A percentile compares a stretch with the other conserved stretches of the same genome.
Conservation (phyloP, 2,113 vertebrate genomes). For the Mandrillus leucophaeus region DNA sequence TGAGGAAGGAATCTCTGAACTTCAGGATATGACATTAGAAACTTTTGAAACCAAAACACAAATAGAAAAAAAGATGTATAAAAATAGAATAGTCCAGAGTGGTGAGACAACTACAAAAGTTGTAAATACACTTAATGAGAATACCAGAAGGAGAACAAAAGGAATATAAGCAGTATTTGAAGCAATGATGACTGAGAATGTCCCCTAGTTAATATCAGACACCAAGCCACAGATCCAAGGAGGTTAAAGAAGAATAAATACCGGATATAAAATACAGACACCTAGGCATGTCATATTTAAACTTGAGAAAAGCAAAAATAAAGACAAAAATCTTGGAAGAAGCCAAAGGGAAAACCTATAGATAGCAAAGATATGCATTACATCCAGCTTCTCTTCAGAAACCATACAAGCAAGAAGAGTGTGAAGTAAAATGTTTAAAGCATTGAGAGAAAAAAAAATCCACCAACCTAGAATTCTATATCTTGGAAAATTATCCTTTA, state of each 20-base stretch:
- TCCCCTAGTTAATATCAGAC: not conserved
- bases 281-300: not conserved
- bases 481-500: not conserved
- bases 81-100: not conserved
- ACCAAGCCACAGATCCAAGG: not conserved
- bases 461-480: not conserved
- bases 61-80: not conserved
- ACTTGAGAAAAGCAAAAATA: not conserved
- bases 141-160: not conserved
- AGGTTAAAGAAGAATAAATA: not conserved
- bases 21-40: not conserved
- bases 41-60: not conserved
- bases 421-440: not conserved
- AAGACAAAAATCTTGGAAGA: not conserved
- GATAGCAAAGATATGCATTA: not conserved
- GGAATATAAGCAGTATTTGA: not conserved
- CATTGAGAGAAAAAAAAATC: not conserved
- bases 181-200: not conserved
- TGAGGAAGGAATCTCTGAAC: not conserved
- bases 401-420: not conserved
- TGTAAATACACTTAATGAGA: not conserved
- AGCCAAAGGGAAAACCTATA: not conserved
- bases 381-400: not conserved
- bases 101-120: not conserved
- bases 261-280: not conserved